Conservation (phyloP, 2,113 vertebrate genomes). For the Cryptoleucopteryx plumbea region DNA sequence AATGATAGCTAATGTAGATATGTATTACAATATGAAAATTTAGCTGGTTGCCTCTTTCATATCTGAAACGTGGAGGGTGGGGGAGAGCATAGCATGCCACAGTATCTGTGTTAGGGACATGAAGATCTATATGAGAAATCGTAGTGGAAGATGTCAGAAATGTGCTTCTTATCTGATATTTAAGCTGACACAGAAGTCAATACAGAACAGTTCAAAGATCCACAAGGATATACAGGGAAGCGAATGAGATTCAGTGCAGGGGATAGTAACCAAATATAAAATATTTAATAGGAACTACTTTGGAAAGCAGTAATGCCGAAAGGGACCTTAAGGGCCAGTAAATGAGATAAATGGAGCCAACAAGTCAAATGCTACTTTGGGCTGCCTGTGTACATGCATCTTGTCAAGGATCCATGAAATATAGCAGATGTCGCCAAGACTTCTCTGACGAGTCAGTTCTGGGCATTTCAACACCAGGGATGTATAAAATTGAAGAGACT, state of each 20-base stretch:
- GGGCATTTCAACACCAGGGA: not conserved
- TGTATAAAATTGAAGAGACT: not conserved
- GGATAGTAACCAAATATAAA: conserved; percentile 13
- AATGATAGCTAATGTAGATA: not conserved
- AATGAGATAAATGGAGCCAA: conserved; percentile 35
- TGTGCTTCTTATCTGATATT: not conserved
- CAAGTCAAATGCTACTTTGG: not conserved
- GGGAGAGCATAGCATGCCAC: not conserved
- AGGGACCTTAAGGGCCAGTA: conserved; percentile 20
- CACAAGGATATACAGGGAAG: not conserved
- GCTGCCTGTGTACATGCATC: not conserved
- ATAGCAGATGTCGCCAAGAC: not conserved
- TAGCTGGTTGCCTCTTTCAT: not conserved
- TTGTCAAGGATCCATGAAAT: not conserved
- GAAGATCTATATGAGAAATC: not conserved
- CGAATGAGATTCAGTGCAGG: not conserved
- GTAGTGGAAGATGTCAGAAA: not conserved
- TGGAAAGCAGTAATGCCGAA: not conserved
- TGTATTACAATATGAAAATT: not conserved
- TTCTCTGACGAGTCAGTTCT: not conserved
- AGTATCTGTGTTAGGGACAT: not conserved
- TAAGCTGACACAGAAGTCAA: not conserved
- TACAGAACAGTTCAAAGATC: not conserved
- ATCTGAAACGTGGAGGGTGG: rapidly evolving
- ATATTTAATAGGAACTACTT: not conserved